Evolutionary conservation across 2,888 invertebrate species (phyloP).

Genomic region (Ophonus ardosiacus): DNA sequence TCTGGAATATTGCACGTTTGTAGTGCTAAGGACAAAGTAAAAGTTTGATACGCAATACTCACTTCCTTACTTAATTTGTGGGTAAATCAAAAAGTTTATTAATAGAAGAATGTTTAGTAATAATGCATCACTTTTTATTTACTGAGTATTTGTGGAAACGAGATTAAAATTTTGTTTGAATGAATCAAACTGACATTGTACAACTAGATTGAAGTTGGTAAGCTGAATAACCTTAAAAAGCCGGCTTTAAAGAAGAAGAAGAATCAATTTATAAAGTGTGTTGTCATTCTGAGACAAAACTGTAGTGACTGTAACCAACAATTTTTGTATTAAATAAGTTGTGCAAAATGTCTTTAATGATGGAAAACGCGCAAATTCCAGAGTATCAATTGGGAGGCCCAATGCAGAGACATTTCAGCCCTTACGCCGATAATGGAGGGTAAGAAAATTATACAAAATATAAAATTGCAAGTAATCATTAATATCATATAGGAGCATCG

Average conservation of each 20-base stretch:
- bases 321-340: not conserved
- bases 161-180: not conserved
- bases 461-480: slow-evolving; percentile 43
- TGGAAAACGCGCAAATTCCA: slow-evolving; percentile 46
- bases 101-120: not conserved
- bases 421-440: slow-evolving; percentile 90
- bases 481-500: slow-evolving; percentile 86
- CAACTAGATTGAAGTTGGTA: slow-evolving; percentile 27
- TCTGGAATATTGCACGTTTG: not conserved
- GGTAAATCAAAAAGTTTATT: not conserved
- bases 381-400: slow-evolving; percentile 66
- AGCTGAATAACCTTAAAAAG: not conserved
- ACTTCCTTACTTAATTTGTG: not conserved
- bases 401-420: slow-evolving; percentile 79
- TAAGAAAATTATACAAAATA: slow-evolving; percentile 73
- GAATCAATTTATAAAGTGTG: slow-evolving; percentile 50
- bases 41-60: slow-evolving; percentile 9
- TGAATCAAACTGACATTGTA: not conserved
- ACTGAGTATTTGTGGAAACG: slow-evolving; percentile 7
- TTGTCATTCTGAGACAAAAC: slow-evolving; percentile 56
- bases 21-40: not conserved
- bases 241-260: slow-evolving; percentile 26
- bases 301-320: slow-evolving; percentile 17
- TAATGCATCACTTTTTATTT: slow-evolving; percentile 20
- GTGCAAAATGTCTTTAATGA: slow-evolving; percentile 42